A percentile compares a stretch with the other conserved stretches of the same genome.
Evolutionary conservation across 2,113 vertebrate species (phyloP).

Genomic region (Tachycineta bicolor): DNA sequence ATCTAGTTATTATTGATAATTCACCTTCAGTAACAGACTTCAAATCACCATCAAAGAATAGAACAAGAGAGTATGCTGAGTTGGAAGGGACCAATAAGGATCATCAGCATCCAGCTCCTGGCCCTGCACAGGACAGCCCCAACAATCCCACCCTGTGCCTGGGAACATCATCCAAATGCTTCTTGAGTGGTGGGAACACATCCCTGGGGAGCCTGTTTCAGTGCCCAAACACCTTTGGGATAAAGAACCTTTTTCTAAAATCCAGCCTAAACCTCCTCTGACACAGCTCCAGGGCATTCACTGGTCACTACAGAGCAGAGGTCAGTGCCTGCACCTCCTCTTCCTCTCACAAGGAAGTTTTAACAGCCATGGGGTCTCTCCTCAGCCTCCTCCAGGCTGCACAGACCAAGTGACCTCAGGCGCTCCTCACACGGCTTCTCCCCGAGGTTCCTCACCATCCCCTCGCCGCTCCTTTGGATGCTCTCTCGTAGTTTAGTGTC

Average conservation of each 20-base stretch:
- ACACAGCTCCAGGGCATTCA: background rate
- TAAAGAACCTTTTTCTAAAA: background rate
- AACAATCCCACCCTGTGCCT: background rate
- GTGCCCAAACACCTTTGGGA: background rate
- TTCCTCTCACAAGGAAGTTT: background rate
- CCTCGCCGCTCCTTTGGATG: fast-evolving
- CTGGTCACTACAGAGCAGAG: background rate
- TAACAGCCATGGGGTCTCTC: background rate
- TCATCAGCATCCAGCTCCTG: background rate
- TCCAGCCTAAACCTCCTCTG: background rate
- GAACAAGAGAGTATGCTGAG: background rate
- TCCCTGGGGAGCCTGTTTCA: background rate
- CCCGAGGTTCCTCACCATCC: background rate
- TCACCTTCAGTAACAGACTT: background rate
- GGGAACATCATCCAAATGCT: background rate
- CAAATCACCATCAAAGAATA: background rate
- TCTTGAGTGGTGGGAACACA: background rate
- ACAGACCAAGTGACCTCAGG: too few relatives aligned
- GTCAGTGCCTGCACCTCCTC: background rate
- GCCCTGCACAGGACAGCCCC: background rate
- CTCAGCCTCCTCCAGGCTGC: background rate
- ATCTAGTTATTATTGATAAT: background rate
- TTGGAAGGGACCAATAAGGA: background rate
- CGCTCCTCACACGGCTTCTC: fast-evolving
- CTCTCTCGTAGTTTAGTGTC: background rate